Evolutionary conservation across 2,888 invertebrate genomes (phyloP).

Genomic region (Octonoba sinensis): DNA sequence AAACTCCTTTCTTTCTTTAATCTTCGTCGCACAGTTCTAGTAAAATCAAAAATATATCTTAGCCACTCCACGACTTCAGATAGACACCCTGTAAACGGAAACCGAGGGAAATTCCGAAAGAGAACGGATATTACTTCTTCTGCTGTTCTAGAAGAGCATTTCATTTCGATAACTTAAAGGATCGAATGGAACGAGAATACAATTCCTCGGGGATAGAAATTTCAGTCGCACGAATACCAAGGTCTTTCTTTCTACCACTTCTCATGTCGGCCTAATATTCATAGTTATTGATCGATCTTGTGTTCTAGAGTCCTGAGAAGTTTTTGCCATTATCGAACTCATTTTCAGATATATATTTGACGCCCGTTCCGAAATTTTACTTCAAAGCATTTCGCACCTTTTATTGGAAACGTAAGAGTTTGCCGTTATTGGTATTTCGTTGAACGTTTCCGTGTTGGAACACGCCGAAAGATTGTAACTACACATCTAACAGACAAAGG

Average conservation of each 20-base stretch:
- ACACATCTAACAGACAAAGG: too few species aligned
- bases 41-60: constrained; percentile 46
- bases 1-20: neutral
- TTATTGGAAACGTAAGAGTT: too few species aligned
- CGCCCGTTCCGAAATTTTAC: too few species aligned
- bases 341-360: too few species aligned
- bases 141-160: constrained; percentile 39
- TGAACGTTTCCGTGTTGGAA: too few species aligned
- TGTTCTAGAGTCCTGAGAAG: constrained; percentile 5
- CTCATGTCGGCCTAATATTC: constrained; percentile 29
- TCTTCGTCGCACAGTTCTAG: constrained; percentile 14
- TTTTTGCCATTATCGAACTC: too few species aligned
- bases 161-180: constrained; percentile 54
- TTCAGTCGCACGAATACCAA: constrained; percentile 26
- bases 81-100: constrained; percentile 24
- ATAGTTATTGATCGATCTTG: constrained; percentile 51
- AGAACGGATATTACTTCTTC: constrained; percentile 44
- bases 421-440: too few species aligned
- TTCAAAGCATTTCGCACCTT: too few species aligned
- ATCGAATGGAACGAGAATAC: constrained; percentile 19
- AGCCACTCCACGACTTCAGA: neutral
- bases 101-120: constrained; percentile 15
- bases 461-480: too few species aligned
- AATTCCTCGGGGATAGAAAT: constrained; percentile 41
- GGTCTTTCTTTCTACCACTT: constrained; percentile 21